Conservation (phyloP, 2,113 vertebrate genomes). For the Myrmecophaga tridactyla region DNA sequence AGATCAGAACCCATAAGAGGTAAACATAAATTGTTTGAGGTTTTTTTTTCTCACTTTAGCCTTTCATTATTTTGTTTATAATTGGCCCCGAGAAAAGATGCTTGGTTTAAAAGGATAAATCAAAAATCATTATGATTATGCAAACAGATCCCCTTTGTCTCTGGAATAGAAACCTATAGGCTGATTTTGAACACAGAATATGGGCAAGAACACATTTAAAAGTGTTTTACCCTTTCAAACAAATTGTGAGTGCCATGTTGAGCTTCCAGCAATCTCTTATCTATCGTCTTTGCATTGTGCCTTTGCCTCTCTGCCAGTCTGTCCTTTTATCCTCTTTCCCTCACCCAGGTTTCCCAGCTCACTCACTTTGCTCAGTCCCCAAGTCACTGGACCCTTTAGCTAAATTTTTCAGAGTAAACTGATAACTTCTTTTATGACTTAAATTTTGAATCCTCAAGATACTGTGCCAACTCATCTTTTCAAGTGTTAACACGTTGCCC, state of each 20-base stretch:
- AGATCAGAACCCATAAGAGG: neutral
- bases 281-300: too few species aligned
- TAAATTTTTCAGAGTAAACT: neutral
- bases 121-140: neutral
- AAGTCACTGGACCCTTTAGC: neutral
- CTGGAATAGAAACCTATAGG: too few species aligned
- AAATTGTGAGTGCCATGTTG: accelerated
- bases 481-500: neutral
- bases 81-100: too few species aligned
- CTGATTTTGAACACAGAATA: neutral
- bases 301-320: neutral
- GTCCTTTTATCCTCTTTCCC: neutral
- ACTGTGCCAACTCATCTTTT: neutral
- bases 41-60: neutral
- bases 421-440: neutral
- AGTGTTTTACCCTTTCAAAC: neutral
- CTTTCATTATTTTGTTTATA: neutral
- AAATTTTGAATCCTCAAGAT: neutral
- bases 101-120: neutral
- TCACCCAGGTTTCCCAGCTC: neutral
- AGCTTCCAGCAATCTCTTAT: neutral
- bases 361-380: neutral
- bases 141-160: neutral
- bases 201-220: neutral
- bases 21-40: neutral